phyloP scores from a whole-genome alignment of 2,113 vertebrate species.

The Physeter macrocephalus region DNA sequence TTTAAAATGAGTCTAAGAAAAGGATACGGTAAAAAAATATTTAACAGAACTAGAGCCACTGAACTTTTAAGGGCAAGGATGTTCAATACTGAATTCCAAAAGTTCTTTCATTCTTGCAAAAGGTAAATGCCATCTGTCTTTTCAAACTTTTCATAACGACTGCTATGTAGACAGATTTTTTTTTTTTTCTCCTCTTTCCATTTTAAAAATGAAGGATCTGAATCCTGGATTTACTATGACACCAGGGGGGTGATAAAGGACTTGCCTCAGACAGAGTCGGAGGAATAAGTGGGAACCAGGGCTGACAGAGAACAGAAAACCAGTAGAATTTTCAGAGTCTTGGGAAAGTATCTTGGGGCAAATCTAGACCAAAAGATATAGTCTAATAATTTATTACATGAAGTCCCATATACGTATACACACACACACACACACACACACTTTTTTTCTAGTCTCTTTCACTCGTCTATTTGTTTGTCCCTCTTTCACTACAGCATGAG shows the following conservation, averaged over 20 bases:
- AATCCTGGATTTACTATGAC: not conserved
- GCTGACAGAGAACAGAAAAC: not conserved
- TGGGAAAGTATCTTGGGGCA: not conserved
- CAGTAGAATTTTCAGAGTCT: not conserved
- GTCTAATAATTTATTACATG: not conserved
- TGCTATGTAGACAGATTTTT: not conserved
- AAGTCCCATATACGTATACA: not conserved
- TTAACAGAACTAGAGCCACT: not conserved
- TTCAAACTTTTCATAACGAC: not conserved
- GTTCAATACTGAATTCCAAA: not conserved
- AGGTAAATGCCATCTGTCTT: not conserved
- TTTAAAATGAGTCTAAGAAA: not conserved
- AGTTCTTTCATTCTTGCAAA: not conserved
- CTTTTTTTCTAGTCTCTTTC: not conserved
- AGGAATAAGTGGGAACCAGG: not conserved
- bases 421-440: not conserved
- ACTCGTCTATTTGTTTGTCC: not conserved
- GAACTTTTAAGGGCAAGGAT: not conserved
- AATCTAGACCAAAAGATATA: not conserved
- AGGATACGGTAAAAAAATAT: not conserved
- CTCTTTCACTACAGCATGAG: not conserved
- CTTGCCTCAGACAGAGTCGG: not conserved
- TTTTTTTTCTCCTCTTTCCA: not conserved
- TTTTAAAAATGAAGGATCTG: not conserved
- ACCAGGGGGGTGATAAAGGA: not conserved